Evolutionary conservation across 2,888 invertebrate genomes (phyloP).

Genomic region (Hedya salicella): DNA sequence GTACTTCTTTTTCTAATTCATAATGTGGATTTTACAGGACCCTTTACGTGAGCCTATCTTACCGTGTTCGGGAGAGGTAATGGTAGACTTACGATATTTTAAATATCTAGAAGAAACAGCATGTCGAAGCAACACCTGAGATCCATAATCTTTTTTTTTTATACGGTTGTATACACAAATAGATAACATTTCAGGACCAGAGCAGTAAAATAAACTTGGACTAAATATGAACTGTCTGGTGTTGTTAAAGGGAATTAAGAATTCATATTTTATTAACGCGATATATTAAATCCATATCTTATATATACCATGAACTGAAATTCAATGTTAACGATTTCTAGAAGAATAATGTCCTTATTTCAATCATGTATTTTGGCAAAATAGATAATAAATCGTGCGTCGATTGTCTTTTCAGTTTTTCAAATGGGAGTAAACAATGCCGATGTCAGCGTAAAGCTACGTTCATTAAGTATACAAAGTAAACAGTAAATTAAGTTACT

Average conservation of each 20-base stretch:
- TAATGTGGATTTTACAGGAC: slow-evolving; percentile 39
- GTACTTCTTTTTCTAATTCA: slow-evolving; percentile 33
- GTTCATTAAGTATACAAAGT: neutral
- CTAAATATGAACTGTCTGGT: too few species aligned
- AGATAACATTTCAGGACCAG: neutral
- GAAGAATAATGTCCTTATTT: neutral
- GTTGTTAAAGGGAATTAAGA: too few species aligned
- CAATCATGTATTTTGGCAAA: neutral
- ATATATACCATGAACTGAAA: too few species aligned
- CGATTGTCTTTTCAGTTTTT: slow-evolving; percentile 12
- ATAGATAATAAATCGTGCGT: neutral
- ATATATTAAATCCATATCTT: too few species aligned
- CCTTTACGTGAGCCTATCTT: slow-evolving; percentile 35
- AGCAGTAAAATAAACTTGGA: too few species aligned
- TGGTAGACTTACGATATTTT: slow-evolving; percentile 28
- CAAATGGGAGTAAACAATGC: slow-evolving; percentile 40
- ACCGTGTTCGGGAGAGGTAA: slow-evolving; percentile 37
- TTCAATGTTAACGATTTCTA: too few species aligned
- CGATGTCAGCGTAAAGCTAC: neutral
- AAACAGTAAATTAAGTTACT: neutral
- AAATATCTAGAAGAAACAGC: neutral
- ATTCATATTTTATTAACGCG: too few species aligned
- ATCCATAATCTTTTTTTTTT: neutral
- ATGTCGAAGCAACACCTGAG: neutral
- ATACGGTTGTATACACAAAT: neutral